Percentiles rank a stretch among this genome's conserved stretches.
Conservation (phyloP, 2,797 vertebrate species). For the Silurus aristotelis region DNA sequence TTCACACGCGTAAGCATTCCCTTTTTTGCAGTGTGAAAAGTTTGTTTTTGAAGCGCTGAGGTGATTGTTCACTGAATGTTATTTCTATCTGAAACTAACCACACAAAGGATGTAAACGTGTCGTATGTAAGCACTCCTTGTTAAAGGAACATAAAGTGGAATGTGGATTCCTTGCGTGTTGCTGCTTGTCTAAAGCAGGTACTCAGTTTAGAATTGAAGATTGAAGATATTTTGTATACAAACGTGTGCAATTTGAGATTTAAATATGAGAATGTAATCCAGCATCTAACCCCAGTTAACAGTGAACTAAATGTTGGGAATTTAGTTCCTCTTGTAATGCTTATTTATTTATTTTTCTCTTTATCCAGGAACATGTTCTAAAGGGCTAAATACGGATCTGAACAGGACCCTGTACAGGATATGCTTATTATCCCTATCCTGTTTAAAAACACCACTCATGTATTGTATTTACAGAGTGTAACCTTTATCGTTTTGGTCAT, state of each 20-base stretch:
- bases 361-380: neutral
- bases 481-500: neutral
- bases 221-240: too few species aligned
- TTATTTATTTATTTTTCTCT: neutral
- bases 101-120: too few species aligned
- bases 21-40: too few species aligned
- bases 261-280: neutral
- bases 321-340: neutral
- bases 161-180: slow-evolving; percentile 13
- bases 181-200: neutral
- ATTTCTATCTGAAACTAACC: too few species aligned
- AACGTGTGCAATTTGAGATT: neutral
- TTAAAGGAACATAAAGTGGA: neutral
- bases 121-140: neutral
- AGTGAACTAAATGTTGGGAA: neutral
- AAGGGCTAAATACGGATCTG: neutral
- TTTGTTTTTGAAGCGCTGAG: too few species aligned
- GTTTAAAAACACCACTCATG: neutral
- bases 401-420: neutral
- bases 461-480: neutral
- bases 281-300: neutral
- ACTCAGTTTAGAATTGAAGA: neutral
- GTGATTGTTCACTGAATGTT: too few species aligned
- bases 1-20: too few species aligned
- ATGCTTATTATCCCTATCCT: neutral